Percentiles rank a stretch among this genome's conserved stretches.
These are phyloP conservation scores for Patiria pectinifera DNA, from an alignment of 53 echinoderm and acorn worm species.

Conservation along the genomic window DNA sequence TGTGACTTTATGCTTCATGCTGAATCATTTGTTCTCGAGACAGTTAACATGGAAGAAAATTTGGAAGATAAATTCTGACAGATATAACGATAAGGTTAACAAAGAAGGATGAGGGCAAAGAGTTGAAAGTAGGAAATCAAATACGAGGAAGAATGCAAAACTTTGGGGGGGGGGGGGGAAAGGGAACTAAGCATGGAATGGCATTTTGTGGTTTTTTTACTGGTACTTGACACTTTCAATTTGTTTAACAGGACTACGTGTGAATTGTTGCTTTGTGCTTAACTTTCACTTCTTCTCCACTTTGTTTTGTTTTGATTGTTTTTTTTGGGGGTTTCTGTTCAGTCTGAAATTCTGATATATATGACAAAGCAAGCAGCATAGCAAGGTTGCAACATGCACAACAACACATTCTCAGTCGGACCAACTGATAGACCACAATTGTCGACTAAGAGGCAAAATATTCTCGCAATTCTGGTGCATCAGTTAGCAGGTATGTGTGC, in stretches of 20 bases:
- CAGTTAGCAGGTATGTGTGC: constrained; percentile 60
- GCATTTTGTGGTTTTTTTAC: too few species aligned
- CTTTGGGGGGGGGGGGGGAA: neutral
- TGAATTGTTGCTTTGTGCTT: neutral
- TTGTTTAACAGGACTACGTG: neutral
- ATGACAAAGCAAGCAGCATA: neutral
- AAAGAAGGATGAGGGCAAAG: neutral
- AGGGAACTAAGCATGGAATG: neutral
- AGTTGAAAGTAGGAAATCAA: neutral
- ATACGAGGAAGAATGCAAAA: neutral
- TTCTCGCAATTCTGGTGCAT: constrained; percentile 43
- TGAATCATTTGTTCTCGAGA: neutral
- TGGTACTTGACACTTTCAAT: too few species aligned
- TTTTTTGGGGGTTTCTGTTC: neutral
- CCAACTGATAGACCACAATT: constrained; percentile 44
- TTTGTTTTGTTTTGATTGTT: neutral
- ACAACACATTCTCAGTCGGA: neutral
- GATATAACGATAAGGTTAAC: neutral
- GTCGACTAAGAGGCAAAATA: neutral
- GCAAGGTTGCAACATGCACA: constrained; percentile 47
- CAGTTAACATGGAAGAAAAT: neutral
- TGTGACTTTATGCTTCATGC: neutral
- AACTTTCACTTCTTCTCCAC: neutral
- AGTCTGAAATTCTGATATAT: neutral
- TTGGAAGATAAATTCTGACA: too few species aligned